Conservation (phyloP, 2,888 invertebrate genomes). For the Mesoligia furuncula region DNA sequence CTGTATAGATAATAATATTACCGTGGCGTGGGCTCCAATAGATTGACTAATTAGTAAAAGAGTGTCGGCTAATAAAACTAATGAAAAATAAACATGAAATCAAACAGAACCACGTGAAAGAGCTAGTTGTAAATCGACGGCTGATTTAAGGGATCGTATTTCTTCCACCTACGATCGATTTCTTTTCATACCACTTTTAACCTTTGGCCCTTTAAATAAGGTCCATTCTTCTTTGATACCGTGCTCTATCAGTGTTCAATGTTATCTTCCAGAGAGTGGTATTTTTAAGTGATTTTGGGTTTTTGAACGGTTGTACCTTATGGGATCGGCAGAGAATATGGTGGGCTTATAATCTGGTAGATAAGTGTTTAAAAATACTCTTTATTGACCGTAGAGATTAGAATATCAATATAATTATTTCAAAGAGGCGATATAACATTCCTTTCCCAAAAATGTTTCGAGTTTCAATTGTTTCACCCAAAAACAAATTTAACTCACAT, state of each 20-base stretch:
- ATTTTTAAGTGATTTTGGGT: conserved; percentile 44
- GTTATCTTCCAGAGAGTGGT: conserved; percentile 54
- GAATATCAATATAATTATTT: not conserved
- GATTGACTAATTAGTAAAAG: conserved; percentile 7
- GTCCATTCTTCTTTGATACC: conserved; percentile 9
- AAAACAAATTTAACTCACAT: not conserved
- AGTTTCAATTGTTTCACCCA: not conserved
- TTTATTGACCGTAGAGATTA: not conserved
- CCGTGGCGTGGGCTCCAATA: not conserved
- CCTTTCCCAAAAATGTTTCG: not conserved
- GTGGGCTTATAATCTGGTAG: conserved; percentile 12
- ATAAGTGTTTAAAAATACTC: conserved; percentile 20
- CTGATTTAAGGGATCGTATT: conserved; percentile 49
- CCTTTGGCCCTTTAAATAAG: not conserved
- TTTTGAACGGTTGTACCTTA: conserved; percentile 36
- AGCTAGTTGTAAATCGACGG: conserved; percentile 42
- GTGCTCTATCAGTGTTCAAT: conserved; percentile 26
- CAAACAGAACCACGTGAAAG: conserved; percentile 6
- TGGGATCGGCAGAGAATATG: not conserved
- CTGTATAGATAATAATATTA: no score
- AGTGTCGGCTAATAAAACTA: not conserved
- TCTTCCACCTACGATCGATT: conserved; percentile 38
- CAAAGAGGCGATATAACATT: not conserved
- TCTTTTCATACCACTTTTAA: conserved; percentile 13
- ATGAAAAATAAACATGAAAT: conserved; percentile 7